Evolutionary conservation across 2,113 vertebrate species (phyloP).

Genomic region (Mionectes macconnelli): DNA sequence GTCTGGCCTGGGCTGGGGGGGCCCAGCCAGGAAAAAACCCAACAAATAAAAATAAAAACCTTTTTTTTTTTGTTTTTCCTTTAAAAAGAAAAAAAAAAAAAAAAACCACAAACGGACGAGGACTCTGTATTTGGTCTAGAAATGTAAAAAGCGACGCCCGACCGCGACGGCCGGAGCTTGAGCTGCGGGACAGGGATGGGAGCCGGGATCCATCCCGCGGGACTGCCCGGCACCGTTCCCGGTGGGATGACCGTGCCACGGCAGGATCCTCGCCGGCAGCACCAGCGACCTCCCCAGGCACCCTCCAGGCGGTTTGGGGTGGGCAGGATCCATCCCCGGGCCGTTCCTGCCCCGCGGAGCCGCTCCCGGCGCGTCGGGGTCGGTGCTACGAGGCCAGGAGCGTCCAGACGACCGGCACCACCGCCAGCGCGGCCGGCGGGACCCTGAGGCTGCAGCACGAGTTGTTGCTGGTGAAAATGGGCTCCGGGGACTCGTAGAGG

Average conservation of each 20-base stretch:
- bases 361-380: background rate
- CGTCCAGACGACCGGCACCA: constrained; percentile 73
- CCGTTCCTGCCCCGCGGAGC: background rate
- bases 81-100: too few species aligned
- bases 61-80: background rate
- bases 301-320: background rate
- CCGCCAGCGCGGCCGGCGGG: constrained; percentile 65
- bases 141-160: constrained; percentile 56
- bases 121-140: constrained; percentile 69
- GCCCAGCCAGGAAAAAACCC: background rate
- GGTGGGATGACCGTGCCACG: background rate
- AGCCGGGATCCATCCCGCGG: background rate
- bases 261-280: background rate
- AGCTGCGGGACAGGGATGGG: background rate
- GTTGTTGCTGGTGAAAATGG: constrained; percentile 94
- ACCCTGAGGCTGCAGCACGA: constrained; percentile 78
- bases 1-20: background rate
- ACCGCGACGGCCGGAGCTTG: background rate
- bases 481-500: constrained; percentile 92
- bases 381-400: constrained; percentile 73
- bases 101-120: background rate
- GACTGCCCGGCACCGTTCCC: background rate
- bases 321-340: background rate
- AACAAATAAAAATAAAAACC: background rate
- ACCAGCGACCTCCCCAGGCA: background rate